Evolutionary conservation across 1,140 invertebrate species (phyloP), one percentile per base, ranked within the genome.

Genomic region (Scaptomyza hsui): DNA sequence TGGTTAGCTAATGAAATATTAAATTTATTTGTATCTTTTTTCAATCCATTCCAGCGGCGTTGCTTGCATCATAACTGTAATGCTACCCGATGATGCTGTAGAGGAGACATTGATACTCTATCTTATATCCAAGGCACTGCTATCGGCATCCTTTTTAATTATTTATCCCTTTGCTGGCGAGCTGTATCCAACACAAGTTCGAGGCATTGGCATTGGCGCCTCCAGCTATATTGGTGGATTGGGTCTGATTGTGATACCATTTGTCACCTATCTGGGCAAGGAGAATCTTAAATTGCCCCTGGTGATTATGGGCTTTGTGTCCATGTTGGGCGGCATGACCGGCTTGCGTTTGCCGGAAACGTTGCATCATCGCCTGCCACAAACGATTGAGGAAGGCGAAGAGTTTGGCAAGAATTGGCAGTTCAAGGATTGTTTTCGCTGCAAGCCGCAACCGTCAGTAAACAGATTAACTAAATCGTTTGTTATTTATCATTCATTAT

Each of bases 91-190:
- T 79, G 96, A 96, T 92, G 95, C 95, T 21, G 93, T 95, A 39
- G 93, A 93, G 12, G 93, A 94, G 74, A 97, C 96, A 4, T 90
- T 97, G 19, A 92, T 95, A 21, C 91, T 98, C 7, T 98, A 96
- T 86, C 92, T 98, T 9, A 92, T 97, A 74, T 97, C 97, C 2
- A 98, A 98, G 91, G 97, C 96, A 71, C 94, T 96, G 44, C 97
- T 98, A 91, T 97, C 97, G 0, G 96, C 96, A 4, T 97, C 97
- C 0, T 98, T 98, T 92, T 92, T 97, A 19, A 96, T 98, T 13
- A 96, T 98, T 65, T 97, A 97, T 91, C 96, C 97, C 1, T 97
- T 97, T 90, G 96, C 97, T 77, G 96, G 96, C 3, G 97, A 98
- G 92, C 91, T 97, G 10, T 97, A 97, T 91, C 97, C 97, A 0